phyloP scores from a whole-genome alignment of 2,797 vertebrate species.

The Phrynocephalus forsythii region DNA sequence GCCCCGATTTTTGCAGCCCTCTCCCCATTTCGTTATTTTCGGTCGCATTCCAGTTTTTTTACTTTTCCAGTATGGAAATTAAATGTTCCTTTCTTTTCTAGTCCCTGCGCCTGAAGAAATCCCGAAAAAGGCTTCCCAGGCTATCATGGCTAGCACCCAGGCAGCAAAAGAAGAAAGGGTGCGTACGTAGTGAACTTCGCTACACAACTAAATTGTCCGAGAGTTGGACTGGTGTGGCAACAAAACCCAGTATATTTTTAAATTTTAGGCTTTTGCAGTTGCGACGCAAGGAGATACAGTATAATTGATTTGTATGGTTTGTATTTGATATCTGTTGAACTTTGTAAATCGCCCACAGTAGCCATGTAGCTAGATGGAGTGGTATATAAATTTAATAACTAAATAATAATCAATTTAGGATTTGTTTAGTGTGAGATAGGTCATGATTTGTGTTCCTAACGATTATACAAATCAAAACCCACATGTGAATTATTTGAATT shows the following conservation, averaged over 20 bases:
- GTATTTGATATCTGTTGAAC: no score
- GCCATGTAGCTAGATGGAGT: no score
- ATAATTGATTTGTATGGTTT: no score
- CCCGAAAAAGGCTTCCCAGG: slow-evolving; percentile 48
- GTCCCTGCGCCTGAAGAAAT: slow-evolving; percentile 61
- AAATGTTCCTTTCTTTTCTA: background rate
- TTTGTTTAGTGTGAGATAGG: background rate
- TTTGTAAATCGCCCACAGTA: no score
- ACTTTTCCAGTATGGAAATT: background rate
- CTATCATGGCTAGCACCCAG: slow-evolving; percentile 74
- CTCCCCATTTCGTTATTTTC: background rate
- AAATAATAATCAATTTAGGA: background rate
- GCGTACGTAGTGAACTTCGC: slow-evolving; percentile 74
- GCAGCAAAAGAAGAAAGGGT: slow-evolving; percentile 77
- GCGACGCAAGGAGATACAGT: background rate
- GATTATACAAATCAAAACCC: no score
- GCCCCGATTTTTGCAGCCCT: background rate
- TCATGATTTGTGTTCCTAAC: background rate
- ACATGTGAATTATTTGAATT: background rate
- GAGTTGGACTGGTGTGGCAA: background rate
- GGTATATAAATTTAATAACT: no score
- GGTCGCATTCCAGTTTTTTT: background rate
- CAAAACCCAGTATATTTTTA: background rate
- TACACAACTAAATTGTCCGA: no score
- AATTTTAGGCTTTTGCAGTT: background rate